Evolutionary conservation across 1,140 invertebrate genomes (phyloP).

Genomic region (Trypoxylus dichotomus): DNA sequence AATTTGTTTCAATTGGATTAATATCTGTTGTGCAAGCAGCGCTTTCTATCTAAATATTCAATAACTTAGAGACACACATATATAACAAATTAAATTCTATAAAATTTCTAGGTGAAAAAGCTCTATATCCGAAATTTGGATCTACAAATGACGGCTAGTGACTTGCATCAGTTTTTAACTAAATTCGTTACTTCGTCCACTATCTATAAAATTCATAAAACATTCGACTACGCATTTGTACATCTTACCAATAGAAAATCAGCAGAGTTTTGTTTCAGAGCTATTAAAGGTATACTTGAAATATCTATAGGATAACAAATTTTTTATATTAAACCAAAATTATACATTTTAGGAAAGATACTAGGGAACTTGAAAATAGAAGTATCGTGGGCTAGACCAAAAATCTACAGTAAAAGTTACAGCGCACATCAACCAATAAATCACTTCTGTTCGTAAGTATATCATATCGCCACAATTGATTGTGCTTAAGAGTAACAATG

Average conservation of each 20-base stretch:
- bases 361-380: constrained; percentile 33
- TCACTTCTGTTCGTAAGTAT: constrained; percentile 41
- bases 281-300: neutral
- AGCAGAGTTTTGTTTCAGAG: constrained; percentile 54
- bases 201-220: constrained; percentile 21
- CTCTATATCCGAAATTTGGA: constrained; percentile 48
- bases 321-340: no score
- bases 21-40: no score
- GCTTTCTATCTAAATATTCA: no score
- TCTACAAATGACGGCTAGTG: neutral
- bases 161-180: neutral
- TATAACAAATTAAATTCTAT: neutral
- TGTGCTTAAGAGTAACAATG: neutral
- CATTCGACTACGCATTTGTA: constrained; percentile 56
- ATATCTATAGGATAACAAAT: neutral
- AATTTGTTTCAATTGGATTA: no score
- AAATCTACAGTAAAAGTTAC: constrained; percentile 39
- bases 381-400: constrained; percentile 44
- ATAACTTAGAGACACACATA: no score
- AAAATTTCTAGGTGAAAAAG: constrained; percentile 57
- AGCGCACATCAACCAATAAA: constrained; percentile 21
- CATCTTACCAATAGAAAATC: constrained; percentile 54
- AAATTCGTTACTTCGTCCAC: neutral
- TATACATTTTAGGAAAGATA: neutral
- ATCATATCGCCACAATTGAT: neutral